Conservation (phyloP, 2,888 invertebrate genomes). For the Phasia obesa region DNA sequence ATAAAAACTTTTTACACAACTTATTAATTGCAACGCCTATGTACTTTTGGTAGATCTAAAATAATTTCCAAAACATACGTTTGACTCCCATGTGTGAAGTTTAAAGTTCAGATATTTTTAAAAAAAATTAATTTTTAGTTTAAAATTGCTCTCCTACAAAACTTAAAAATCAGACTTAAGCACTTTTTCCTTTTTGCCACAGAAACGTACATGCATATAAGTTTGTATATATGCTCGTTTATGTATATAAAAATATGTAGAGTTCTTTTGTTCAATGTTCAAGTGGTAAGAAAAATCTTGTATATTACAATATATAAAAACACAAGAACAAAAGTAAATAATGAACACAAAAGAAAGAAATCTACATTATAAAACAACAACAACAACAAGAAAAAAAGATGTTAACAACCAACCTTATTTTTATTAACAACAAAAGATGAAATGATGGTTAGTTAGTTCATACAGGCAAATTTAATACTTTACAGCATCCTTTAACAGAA, state of each 20-base stretch:
- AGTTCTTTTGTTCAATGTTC: slow-evolving; percentile 26
- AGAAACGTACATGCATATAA: no score
- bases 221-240: no score
- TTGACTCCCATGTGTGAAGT: no score
- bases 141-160: no score
- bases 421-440: slow-evolving; percentile 15
- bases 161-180: no score
- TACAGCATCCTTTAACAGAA: background rate
- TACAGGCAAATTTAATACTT: background rate
- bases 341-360: slow-evolving; percentile 40
- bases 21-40: no score
- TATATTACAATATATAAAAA: slow-evolving; percentile 45
- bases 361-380: slow-evolving; percentile 1
- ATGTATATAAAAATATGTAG: slow-evolving; percentile 1
- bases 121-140: no score
- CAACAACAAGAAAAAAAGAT: background rate
- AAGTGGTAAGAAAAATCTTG: slow-evolving; percentile 43
- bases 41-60: no score
- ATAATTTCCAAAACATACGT: no score
- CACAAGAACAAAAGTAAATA: slow-evolving; percentile 59
- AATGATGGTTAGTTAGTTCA: background rate
- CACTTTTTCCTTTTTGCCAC: no score
- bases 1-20: no score
- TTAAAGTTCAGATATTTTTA: no score
- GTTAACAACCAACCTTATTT: slow-evolving; percentile 24